These are phyloP conservation scores for Drosophila sp. DNA, from an alignment of 1,140 invertebrate species.

Conservation along the genomic window DNA sequence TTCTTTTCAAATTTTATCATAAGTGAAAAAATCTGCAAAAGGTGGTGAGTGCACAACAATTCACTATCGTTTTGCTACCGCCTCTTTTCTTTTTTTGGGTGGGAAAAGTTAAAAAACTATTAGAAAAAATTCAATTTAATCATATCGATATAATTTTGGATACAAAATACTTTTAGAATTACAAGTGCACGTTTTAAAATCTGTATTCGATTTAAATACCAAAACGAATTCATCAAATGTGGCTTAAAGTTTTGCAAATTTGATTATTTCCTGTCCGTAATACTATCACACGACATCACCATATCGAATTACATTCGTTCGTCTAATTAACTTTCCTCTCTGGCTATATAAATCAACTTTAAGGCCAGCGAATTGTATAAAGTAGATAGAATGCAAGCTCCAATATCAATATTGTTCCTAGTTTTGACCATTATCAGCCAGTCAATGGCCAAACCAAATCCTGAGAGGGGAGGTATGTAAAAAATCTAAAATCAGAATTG, in stretches of 20 bases:
- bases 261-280: background rate
- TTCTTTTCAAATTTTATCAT: slow-evolving; percentile 5
- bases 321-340: background rate
- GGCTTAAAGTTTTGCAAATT: background rate
- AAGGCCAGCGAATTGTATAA: background rate
- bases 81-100: too few relatives aligned
- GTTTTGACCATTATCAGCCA: background rate
- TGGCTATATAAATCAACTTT: background rate
- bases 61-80: background rate
- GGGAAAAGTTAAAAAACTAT: too few relatives aligned
- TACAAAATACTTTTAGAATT: too few relatives aligned
- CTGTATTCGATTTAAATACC: too few relatives aligned
- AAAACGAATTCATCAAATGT: too few relatives aligned
- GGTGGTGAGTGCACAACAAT: background rate
- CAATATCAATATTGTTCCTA: background rate
- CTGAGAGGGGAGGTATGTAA: background rate
- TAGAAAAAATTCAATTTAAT: too few relatives aligned
- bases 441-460: background rate
- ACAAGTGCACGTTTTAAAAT: too few relatives aligned
- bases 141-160: too few relatives aligned
- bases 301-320: background rate
- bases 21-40: background rate
- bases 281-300: background rate
- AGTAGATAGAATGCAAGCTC: background rate
- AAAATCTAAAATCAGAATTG: too few relatives aligned